Percentiles rank a stretch among this genome's conserved stretches.
Conservation (phyloP, 2,888 invertebrate species). For the Odontomyia ornata region DNA sequence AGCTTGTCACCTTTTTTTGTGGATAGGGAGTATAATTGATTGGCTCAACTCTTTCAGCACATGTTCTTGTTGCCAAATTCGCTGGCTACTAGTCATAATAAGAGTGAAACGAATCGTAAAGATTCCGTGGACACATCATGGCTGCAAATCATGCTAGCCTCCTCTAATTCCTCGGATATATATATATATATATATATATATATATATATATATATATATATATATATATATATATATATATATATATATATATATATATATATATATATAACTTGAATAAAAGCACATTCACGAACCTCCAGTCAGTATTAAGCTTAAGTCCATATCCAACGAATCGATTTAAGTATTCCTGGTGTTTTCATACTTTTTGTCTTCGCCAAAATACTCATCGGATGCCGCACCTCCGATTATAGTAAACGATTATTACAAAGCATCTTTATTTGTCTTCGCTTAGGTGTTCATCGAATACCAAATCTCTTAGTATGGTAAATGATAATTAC, state of each 20-base stretch:
- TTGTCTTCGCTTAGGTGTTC: conserved; percentile 53
- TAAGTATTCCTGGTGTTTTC: conserved; percentile 45
- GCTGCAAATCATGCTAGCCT: conserved; percentile 60
- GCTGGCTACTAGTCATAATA: conserved; percentile 52
- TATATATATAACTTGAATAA: conserved; percentile 53
- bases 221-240: no score
- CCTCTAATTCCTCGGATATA: conserved; percentile 63
- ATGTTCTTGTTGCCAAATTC: no score
- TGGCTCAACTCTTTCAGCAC: no score
- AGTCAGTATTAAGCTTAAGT: conserved; percentile 51
- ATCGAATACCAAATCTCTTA: conserved; percentile 53
- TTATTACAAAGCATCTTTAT: no score
- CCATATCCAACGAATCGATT: conserved; percentile 49
- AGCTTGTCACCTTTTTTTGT: no score
- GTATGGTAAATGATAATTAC: conserved; percentile 47
- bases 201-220: no score
- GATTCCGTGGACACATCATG: conserved; percentile 59
- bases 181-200: no score
- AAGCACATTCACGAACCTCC: conserved; percentile 47
- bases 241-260: no score
- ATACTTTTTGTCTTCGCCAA: conserved; percentile 48
- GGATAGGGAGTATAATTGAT: no score
- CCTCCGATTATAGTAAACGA: no score
- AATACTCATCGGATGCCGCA: no score
- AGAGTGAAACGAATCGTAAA: conserved; percentile 58